phyloP scores from a whole-genome alignment of 2,797 vertebrate species.

The Gobionotothen gibberifrons region DNA sequence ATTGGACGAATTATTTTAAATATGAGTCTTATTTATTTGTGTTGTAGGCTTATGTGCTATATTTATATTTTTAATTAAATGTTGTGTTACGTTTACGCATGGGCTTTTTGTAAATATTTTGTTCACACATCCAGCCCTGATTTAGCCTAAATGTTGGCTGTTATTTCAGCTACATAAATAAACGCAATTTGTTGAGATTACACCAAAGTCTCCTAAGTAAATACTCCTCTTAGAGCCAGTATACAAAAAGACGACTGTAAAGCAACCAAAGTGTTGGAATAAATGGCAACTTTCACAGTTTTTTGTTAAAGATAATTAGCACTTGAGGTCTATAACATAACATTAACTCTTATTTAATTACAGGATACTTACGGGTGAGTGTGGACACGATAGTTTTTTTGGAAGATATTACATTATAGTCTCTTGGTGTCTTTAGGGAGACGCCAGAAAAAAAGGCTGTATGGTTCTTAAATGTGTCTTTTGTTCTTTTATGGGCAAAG shows the following conservation, averaged over 20 bases:
- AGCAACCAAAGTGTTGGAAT: constrained; percentile 6
- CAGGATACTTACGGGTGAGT: constrained; percentile 24
- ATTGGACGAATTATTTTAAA: background rate
- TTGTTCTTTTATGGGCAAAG: constrained; percentile 74
- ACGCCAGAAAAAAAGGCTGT: constrained; percentile 11
- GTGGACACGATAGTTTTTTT: constrained; percentile 37
- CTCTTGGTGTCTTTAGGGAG: constrained; percentile 29
- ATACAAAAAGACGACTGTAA: background rate
- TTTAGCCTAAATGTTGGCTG: constrained; percentile 1
- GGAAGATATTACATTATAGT: constrained; percentile 45
- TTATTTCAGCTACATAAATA: constrained; percentile 34
- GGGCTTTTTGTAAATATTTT: constrained; percentile 3
- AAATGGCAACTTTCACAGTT: constrained; percentile 11
- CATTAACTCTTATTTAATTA: constrained; percentile 54
- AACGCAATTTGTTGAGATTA: constrained; percentile 24
- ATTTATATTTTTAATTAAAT: background rate
- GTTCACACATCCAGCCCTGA: background rate
- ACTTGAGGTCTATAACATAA: constrained; percentile 38
- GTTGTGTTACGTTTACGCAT: constrained; percentile 9
- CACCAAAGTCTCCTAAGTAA: constrained; percentile 12
- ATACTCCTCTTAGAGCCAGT: background rate
- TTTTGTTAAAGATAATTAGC: constrained; percentile 49
- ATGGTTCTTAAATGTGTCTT: constrained; percentile 62
- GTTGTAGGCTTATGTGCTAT: constrained; percentile 7
- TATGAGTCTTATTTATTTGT: constrained; percentile 30